Evolutionary conservation across 2,888 invertebrate species (phyloP).

Genomic region (Ormyrus nitidulus): DNA sequence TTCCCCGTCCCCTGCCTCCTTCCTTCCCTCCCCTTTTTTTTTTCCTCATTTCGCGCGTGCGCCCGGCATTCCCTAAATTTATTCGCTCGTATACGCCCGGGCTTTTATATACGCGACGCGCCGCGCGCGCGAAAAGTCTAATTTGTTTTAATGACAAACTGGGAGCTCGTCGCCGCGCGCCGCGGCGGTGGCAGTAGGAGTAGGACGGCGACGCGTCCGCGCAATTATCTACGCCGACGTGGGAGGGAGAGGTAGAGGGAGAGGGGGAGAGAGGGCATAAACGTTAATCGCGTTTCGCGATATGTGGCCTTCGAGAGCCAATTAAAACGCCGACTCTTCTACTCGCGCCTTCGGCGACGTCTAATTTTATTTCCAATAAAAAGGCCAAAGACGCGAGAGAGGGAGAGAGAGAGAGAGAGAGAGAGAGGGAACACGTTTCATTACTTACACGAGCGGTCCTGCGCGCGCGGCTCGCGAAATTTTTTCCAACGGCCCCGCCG

Average conservation of each 20-base stretch:
- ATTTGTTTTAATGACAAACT: constrained; percentile 56
- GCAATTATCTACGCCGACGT: constrained; percentile 46
- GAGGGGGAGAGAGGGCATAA: constrained; percentile 26
- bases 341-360: constrained; percentile 54
- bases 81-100: constrained; percentile 58
- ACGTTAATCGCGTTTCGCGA: constrained; percentile 56
- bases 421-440: constrained; percentile 55
- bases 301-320: constrained; percentile 58
- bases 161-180: not conserved
- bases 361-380: constrained; percentile 59
- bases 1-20: not conserved
- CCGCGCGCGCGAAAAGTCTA: constrained; percentile 50
- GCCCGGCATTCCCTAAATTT: constrained; percentile 66
- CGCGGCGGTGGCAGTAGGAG: not conserved
- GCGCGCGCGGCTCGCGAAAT: constrained; percentile 31
- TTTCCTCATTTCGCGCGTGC: constrained; percentile 54
- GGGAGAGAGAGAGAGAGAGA: constrained; percentile 37
- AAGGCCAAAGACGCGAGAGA: constrained; percentile 58
- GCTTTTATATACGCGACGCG: not conserved
- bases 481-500: constrained; percentile 24
- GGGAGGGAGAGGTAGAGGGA: not conserved
- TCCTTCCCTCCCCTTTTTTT: not conserved
- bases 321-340: constrained; percentile 49
- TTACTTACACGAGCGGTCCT: constrained; percentile 49
- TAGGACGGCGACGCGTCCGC: constrained; percentile 17